Percentiles rank a stretch among this genome's conserved stretches.
phyloP scores from a whole-genome alignment of 2,888 invertebrate species.

The Resseliella maxima region DNA sequence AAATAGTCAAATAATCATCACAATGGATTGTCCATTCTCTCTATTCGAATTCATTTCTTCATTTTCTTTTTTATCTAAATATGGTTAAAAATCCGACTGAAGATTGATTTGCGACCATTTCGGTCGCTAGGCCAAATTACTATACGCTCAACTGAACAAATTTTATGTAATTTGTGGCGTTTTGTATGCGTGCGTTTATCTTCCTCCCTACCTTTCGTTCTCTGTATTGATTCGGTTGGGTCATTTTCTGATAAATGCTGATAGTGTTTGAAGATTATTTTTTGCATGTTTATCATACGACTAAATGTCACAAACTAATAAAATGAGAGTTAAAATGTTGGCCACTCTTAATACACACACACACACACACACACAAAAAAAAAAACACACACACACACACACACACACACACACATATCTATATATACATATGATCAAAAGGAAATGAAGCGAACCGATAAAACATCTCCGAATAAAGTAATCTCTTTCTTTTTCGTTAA shows the following conservation, averaged over 20 bases:
- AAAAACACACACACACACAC: too few species aligned
- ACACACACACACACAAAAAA: too few species aligned
- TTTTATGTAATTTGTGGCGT: background rate
- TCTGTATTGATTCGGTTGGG: background rate
- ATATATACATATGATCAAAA: background rate
- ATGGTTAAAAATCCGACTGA: background rate
- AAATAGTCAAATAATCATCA: background rate
- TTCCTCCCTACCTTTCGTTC: too few species aligned
- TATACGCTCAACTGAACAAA: background rate
- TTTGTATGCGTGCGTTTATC: background rate
- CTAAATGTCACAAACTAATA: too few species aligned
- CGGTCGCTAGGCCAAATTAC: background rate
- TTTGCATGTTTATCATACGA: background rate
- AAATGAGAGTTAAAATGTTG: too few species aligned
- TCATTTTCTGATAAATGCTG: background rate
- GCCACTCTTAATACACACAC: too few species aligned
- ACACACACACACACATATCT: background rate
- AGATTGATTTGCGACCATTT: constrained; percentile 18
- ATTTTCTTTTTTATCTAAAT: background rate
- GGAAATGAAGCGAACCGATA: background rate
- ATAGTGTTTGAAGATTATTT: background rate
- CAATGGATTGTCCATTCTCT: background rate
- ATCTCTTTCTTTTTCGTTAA: background rate
- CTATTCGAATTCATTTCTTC: background rate
- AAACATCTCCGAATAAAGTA: background rate